phyloP scores from a whole-genome alignment of 2,113 vertebrate species.

The Columba livia region DNA sequence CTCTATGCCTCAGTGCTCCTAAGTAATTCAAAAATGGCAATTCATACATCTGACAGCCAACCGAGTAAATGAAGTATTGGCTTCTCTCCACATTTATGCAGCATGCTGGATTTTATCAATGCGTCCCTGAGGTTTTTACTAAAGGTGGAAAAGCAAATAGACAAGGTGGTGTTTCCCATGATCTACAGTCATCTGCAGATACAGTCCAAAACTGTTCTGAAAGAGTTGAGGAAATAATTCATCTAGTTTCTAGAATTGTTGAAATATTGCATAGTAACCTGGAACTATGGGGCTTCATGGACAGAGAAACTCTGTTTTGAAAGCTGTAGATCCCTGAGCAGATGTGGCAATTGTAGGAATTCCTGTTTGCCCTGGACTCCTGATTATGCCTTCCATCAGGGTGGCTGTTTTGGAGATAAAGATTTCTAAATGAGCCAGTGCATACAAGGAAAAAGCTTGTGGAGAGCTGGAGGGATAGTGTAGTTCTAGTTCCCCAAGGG shows the following conservation, averaged over 20 bases:
- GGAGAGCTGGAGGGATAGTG: neutral
- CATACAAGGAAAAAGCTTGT: neutral
- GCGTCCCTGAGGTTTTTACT: neutral
- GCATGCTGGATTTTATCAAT: neutral
- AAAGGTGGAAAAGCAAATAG: neutral
- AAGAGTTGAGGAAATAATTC: neutral
- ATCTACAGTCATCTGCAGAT: neutral
- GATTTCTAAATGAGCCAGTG: neutral
- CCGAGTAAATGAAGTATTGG: neutral
- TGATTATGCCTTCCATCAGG: neutral
- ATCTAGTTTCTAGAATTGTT: neutral
- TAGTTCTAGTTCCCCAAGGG: neutral
- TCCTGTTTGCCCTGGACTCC: neutral
- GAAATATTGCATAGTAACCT: neutral
- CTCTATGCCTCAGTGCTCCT: conserved; percentile 24
- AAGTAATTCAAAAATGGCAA: neutral
- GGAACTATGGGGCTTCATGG: neutral
- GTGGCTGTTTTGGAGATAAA: neutral
- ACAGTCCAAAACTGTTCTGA: neutral
- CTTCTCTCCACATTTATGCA: conserved; percentile 7
- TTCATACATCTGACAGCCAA: neutral
- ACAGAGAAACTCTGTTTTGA: neutral
- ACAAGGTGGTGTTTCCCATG: neutral
- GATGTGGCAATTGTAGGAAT: neutral
- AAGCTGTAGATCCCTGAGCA: neutral